Conservation (phyloP, 1,140 invertebrate genomes). For the Mesaphorura yosii region DNA sequence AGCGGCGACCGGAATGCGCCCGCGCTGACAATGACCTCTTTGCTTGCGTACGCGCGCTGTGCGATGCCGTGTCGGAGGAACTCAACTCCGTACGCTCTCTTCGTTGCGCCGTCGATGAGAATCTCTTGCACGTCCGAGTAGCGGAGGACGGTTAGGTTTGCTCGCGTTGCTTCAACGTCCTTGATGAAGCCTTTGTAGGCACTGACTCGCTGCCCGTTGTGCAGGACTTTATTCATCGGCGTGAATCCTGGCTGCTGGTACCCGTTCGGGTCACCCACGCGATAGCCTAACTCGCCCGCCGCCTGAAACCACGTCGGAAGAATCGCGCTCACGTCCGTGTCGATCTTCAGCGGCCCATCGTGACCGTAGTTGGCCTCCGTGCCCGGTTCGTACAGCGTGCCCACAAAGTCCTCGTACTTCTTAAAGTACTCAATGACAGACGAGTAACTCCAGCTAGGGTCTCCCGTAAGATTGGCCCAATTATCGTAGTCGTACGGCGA, state of each 20-base stretch:
- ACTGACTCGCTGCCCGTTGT: slow-evolving; percentile 1
- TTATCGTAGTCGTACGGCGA: slow-evolving; percentile 38
- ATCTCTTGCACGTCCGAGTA: slow-evolving; percentile 6
- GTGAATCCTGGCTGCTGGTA: neutral
- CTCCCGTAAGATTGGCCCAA: slow-evolving; percentile 42
- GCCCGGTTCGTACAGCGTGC: neutral
- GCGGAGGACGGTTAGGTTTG: neutral
- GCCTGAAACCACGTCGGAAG: neutral
- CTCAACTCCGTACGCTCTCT: slow-evolving; percentile 4
- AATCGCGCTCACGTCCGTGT: neutral
- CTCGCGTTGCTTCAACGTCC: slow-evolving; percentile 1
- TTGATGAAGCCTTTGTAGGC: slow-evolving; percentile 4
- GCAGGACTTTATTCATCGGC: neutral
- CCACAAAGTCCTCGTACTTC: slow-evolving; percentile 33
- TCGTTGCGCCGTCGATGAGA: neutral
- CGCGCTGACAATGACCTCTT: slow-evolving; percentile 8
- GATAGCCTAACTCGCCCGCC: slow-evolving; percentile 8
- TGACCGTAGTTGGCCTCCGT: neutral
- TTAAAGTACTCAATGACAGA: slow-evolving; percentile 39
- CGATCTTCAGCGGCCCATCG: neutral
- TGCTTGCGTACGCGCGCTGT: neutral
- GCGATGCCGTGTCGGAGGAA: slow-evolving; percentile 2
- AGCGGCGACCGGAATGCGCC: slow-evolving; percentile 3
- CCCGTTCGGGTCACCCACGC: slow-evolving; percentile 7
- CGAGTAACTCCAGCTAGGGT: slow-evolving; percentile 43